Percentiles rank a stretch among this genome's conserved stretches.
Conservation (phyloP, 2,888 invertebrate genomes). For the Heliconius ismenius region DNA sequence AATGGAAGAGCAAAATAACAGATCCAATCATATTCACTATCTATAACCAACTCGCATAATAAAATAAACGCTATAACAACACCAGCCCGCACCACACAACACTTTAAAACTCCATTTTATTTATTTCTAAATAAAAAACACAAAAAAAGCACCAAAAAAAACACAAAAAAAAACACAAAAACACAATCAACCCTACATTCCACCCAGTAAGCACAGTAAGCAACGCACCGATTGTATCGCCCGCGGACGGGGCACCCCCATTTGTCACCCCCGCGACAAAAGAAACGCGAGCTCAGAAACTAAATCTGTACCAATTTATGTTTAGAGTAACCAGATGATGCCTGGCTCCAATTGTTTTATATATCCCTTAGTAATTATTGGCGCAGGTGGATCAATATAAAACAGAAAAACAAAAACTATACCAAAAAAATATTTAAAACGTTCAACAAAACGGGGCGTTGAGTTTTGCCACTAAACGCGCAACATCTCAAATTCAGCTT, state of each 20-base stretch:
- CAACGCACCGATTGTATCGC: conserved; percentile 82
- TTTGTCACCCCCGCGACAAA: conserved; percentile 78
- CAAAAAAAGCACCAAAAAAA: neutral
- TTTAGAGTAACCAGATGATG: conserved; percentile 47
- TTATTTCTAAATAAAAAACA: neutral
- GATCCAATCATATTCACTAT: too few species aligned
- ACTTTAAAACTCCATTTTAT: neutral
- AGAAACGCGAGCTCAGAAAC: conserved; percentile 73
- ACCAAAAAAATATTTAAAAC: too few species aligned
- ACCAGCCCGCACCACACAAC: neutral
- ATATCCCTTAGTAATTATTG: neutral
- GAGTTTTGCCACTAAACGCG: too few species aligned
- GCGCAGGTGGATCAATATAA: neutral
- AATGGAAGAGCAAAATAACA: too few species aligned
- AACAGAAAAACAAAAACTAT: too few species aligned
- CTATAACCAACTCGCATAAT: neutral
- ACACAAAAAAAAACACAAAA: neutral
- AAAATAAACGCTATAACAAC: neutral
- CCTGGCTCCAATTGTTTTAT: conserved; percentile 3
- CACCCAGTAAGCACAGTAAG: conserved; percentile 83
- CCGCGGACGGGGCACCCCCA: conserved; percentile 81
- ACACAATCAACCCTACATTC: conserved; percentile 77
- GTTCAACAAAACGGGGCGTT: too few species aligned
- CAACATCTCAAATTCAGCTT: too few species aligned
- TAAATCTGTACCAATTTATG: conserved; percentile 71